Evolutionary conservation across 2,113 vertebrate species (phyloP), one percentile per base, ranked within the genome.

Genomic region (Aldabrachelys gigantea): DNA sequence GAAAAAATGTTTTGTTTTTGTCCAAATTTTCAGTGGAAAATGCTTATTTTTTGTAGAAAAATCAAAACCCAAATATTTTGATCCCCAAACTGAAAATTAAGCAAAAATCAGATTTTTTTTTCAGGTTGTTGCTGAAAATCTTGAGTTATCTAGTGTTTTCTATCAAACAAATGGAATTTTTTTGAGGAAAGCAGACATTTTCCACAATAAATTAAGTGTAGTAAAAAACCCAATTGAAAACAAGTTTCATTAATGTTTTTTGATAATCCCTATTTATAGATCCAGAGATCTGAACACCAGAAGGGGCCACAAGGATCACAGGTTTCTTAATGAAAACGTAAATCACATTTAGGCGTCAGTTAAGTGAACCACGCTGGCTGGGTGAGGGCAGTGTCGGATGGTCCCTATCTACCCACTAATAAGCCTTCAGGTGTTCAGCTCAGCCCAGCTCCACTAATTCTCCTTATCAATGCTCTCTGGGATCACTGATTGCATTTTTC

Each of bases 341-440:
- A 87, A 86, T 14, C n/a, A 79, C 80, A 87, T 13, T 62, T 72
- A 87, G 76, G 89, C 13, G 49, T 47, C 88, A 65, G 19, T 38
- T 72, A 0, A 21, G 93, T 89, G 82, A 57, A 94, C 94, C 85
- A 41, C 88, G 91, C 90, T 41, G 69, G 16, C 84, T 44, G 88
- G 75, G 86, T 85, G 92, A 31, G 8, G 31, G 53, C 44, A 91
- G 53, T 81, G 82, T 1, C 17, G 80, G 88, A 84, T 16, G 3
- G 12, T 94, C 85, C 95, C 93, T 72, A 19, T 24, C 49, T 88
- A 92, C 88, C 65, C 91, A 50, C 76, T 88, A 91, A 72, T 50
- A 83, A 4, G 86, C 92, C 80, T 76, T 72, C 31, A 2, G 80
- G 80, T 95, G 72, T 86, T 85, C 88, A 81, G 27, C 38, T 25